Conservation (phyloP, 2,888 invertebrate genomes). For the Emmelina monodactyla region DNA sequence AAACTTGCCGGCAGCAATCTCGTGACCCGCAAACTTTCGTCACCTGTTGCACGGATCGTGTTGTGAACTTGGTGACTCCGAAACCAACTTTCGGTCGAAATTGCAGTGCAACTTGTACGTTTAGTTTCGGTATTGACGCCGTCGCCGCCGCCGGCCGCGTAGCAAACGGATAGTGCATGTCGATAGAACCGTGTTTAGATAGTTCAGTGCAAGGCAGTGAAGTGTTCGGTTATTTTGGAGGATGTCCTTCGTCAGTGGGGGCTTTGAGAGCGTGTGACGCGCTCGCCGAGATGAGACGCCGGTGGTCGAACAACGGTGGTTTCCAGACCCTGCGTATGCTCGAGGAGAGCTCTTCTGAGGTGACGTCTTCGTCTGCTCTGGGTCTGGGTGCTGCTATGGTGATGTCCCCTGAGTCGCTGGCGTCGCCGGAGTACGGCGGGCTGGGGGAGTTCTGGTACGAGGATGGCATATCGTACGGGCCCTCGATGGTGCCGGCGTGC, state of each 20-base stretch:
- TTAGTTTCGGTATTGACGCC: slow-evolving; percentile 43
- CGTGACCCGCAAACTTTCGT: slow-evolving; percentile 37
- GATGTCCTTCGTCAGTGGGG: slow-evolving; percentile 50
- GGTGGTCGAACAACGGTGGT: slow-evolving; percentile 79
- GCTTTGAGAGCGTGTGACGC: slow-evolving; percentile 50
- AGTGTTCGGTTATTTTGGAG: slow-evolving; percentile 55
- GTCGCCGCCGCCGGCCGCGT: too few relatives aligned
- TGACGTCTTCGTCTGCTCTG: slow-evolving; percentile 78
- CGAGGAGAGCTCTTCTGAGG: slow-evolving; percentile 78
- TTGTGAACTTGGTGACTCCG: slow-evolving; percentile 24
- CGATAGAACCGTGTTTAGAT: slow-evolving; percentile 43
- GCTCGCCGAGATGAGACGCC: slow-evolving; percentile 74
- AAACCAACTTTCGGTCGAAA: slow-evolving; percentile 5
- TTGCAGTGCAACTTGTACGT: slow-evolving; percentile 31
- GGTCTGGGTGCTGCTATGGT: slow-evolving; percentile 76
- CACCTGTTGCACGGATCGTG: slow-evolving; percentile 49
- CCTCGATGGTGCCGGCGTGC: slow-evolving; percentile 49
- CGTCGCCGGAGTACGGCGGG: slow-evolving; percentile 79
- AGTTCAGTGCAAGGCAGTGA: slow-evolving; percentile 60
- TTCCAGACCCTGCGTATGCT: slow-evolving; percentile 71
- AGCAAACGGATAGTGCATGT: slow-evolving; percentile 48
- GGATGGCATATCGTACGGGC: slow-evolving; percentile 56
- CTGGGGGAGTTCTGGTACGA: slow-evolving; percentile 84
- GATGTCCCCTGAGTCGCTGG: slow-evolving; percentile 79
- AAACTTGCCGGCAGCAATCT: slow-evolving; percentile 23